Evolutionary conservation across 2,113 vertebrate species (phyloP).

Genomic region (Hemicordylus capensis): DNA sequence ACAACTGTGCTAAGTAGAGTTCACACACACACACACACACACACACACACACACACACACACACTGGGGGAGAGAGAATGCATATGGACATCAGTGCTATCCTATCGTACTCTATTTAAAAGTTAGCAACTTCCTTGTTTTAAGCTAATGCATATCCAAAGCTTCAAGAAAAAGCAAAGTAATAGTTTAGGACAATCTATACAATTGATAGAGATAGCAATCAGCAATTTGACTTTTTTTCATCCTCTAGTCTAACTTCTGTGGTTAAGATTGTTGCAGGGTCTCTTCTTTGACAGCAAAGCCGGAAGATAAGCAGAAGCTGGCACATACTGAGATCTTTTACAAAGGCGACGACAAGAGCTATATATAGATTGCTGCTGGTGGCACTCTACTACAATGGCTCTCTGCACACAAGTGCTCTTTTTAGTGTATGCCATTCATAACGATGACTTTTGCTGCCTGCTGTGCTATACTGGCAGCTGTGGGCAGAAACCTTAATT

Average conservation of each 20-base stretch:
- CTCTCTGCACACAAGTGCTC: background rate
- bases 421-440: background rate
- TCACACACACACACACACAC: too few relatives aligned
- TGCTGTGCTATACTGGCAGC: background rate
- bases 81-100: background rate
- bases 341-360: background rate
- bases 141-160: background rate
- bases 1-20: background rate
- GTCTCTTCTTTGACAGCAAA: constrained; percentile 1
- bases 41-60: too few relatives aligned
- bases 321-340: constrained; percentile 8
- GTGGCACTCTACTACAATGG: background rate
- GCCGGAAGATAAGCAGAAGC: background rate
- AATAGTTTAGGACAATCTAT: background rate
- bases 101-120: background rate
- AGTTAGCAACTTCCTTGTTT: background rate
- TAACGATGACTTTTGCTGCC: background rate
- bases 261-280: background rate
- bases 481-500: background rate
- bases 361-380: constrained; percentile 6
- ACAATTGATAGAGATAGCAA: background rate
- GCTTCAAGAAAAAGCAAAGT: background rate
- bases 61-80: too few relatives aligned
- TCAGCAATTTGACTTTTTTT: background rate
- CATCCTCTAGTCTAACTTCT: background rate